phyloP scores from a whole-genome alignment of 2,888 invertebrate genomes.

The Philereme vetulata region DNA sequence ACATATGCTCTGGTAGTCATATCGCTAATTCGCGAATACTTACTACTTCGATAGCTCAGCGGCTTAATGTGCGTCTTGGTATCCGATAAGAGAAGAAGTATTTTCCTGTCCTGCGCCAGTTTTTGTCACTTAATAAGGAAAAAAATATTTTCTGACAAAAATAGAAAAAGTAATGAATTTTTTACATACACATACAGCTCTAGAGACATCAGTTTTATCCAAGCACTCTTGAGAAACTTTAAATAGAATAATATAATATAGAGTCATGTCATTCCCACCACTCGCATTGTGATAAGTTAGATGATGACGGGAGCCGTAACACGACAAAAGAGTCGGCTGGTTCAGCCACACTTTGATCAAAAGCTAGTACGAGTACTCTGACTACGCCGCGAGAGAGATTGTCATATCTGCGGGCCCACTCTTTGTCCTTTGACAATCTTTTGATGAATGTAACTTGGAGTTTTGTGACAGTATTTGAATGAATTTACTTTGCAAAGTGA shows the following conservation, averaged over 20 bases:
- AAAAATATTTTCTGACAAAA: no score
- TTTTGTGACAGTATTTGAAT: slow-evolving; percentile 43
- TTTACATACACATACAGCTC: neutral
- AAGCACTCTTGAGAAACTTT: slow-evolving; percentile 22
- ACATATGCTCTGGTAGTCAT: no score
- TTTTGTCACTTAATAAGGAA: no score
- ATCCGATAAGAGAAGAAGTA: no score
- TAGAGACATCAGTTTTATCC: neutral
- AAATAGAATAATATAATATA: slow-evolving; percentile 38
- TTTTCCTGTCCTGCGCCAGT: no score
- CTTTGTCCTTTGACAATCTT: slow-evolving; percentile 54
- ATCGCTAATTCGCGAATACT: no score
- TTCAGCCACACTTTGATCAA: slow-evolving; percentile 54
- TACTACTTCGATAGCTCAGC: no score
- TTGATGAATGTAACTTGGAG: slow-evolving; percentile 48
- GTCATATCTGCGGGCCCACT: slow-evolving; percentile 49
- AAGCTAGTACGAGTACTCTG: slow-evolving; percentile 26
- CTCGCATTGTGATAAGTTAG: slow-evolving; percentile 51
- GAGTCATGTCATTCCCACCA: slow-evolving; percentile 38
- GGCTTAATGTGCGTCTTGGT: no score
- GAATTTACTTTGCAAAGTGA: slow-evolving; percentile 37
- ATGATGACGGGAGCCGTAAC: slow-evolving; percentile 56
- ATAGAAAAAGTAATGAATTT: no score
- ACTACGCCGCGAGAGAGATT: slow-evolving; percentile 25
- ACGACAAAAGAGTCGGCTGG: slow-evolving; percentile 62